These are phyloP conservation scores for Deroplatys truncata DNA, from an alignment of 2,888 invertebrate genomes.

Conservation along the genomic window DNA sequence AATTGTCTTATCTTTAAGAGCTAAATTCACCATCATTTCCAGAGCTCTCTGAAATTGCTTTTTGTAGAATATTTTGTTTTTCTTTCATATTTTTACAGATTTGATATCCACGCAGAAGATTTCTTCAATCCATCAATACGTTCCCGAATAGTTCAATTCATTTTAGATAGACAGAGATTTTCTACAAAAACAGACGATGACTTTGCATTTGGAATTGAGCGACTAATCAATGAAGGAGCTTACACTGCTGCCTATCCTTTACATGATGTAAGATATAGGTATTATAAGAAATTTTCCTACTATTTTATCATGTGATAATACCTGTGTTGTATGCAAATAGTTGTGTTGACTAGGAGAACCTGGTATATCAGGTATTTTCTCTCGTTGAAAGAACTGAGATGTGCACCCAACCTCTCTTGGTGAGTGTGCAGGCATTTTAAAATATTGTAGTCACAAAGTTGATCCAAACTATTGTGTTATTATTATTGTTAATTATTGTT, in stretches of 20 bases:
- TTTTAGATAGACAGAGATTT: conserved; percentile 83
- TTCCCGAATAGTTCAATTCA: conserved; percentile 87
- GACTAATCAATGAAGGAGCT: conserved; percentile 66
- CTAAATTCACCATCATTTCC: too few relatives aligned
- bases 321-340: too few relatives aligned
- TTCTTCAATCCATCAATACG: conserved; percentile 85
- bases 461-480: too few relatives aligned
- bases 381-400: too few relatives aligned
- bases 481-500: too few relatives aligned
- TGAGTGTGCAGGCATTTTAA: too few relatives aligned
- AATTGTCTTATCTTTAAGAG: too few relatives aligned
- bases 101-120: conserved; percentile 72
- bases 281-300: not conserved
- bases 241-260: conserved; percentile 83
- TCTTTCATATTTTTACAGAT: conserved; percentile 52
- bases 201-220: conserved; percentile 76
- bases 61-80: not conserved
- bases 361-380: not conserved
- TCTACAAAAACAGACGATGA: conserved; percentile 59
- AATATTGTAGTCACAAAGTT: too few relatives aligned
- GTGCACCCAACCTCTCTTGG: too few relatives aligned
- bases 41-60: too few relatives aligned
- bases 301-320: not conserved
- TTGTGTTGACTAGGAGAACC: not conserved
- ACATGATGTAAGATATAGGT: conserved; percentile 74